Percentiles rank a stretch among this genome's conserved stretches.
Evolutionary conservation across 2,113 vertebrate species (phyloP).

Genomic region (Kryptolebias marmoratus): DNA sequence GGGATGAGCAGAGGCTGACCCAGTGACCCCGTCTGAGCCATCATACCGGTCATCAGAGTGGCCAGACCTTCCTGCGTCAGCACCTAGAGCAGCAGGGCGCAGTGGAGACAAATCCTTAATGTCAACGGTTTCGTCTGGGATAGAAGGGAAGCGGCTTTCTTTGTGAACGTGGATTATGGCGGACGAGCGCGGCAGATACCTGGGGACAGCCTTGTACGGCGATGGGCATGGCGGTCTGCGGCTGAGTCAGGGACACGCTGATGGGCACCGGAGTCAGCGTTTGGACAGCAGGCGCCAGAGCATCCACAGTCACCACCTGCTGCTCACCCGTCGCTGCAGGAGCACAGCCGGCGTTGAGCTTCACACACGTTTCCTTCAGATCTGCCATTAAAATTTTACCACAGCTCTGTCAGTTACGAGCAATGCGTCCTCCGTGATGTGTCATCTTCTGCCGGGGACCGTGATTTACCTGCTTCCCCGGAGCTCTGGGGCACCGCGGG

Average conservation of each 20-base stretch:
- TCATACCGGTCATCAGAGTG: slow-evolving; percentile 95
- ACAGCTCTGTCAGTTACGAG: not conserved
- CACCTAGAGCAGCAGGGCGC: slow-evolving; percentile 76
- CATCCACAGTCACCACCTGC: slow-evolving; percentile 64
- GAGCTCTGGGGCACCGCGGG: slow-evolving; percentile 36
- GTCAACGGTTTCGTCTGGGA: not conserved
- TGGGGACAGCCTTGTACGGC: slow-evolving; percentile 81
- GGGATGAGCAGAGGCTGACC: slow-evolving; percentile 97
- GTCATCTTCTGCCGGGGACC: not conserved
- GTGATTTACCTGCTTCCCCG: slow-evolving; percentile 62
- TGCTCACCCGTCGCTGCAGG: slow-evolving; percentile 61
- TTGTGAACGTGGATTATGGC: no score
- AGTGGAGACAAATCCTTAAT: not conserved
- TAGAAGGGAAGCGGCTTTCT: not conserved
- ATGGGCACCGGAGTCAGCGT: slow-evolving; percentile 67
- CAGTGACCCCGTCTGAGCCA: slow-evolving; percentile 93
- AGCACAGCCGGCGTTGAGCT: slow-evolving; percentile 19
- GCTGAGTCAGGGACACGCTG: slow-evolving; percentile 72
- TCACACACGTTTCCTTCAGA: slow-evolving; percentile 30
- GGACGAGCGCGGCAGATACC: slow-evolving; percentile 48
- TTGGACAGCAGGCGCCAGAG: slow-evolving; percentile 61
- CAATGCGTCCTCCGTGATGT: not conserved
- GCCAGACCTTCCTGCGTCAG: slow-evolving; percentile 97
- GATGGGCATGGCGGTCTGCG: slow-evolving; percentile 78
- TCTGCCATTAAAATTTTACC: slow-evolving; percentile 4